A percentile compares a stretch with the other conserved stretches of the same genome.
Evolutionary conservation across 1,140 invertebrate species (phyloP).

Genomic region (Drosophila ambigua): DNA sequence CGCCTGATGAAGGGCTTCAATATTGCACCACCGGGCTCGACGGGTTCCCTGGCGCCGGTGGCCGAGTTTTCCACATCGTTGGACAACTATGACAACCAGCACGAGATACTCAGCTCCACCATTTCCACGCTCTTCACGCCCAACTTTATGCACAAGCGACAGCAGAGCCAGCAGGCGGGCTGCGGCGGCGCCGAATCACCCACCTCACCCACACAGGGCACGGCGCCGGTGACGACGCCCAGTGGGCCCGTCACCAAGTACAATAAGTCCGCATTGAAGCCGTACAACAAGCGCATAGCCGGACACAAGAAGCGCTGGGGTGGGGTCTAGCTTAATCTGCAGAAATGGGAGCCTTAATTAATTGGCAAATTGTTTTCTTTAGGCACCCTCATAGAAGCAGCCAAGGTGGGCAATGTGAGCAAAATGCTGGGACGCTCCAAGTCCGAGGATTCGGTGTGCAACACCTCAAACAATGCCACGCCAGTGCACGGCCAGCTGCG

Average conservation of each 20-base stretch:
- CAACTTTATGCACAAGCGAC: constrained; percentile 81
- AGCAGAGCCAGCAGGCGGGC: constrained; percentile 55
- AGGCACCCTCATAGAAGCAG: constrained; percentile 92
- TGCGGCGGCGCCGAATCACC: constrained; percentile 56
- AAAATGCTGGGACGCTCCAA: constrained; percentile 89
- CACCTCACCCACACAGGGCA: constrained; percentile 48
- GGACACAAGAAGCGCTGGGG: constrained; percentile 89
- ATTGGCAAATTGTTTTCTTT: constrained; percentile 26
- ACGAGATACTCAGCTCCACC: constrained; percentile 76
- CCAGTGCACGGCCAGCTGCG: constrained; percentile 76
- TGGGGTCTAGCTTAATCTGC: constrained; percentile 6
- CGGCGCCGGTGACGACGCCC: constrained; percentile 13
- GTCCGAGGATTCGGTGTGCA: constrained; percentile 93
- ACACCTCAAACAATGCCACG: constrained; percentile 84
- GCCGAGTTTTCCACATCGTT: constrained; percentile 90
- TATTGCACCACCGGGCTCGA: constrained; percentile 88
- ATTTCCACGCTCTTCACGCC: constrained; percentile 83
- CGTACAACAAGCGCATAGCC: constrained; percentile 86
- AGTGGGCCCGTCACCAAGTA: constrained; percentile 61
- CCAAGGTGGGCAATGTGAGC: constrained; percentile 90
- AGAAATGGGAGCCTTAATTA: not conserved
- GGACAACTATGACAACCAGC: constrained; percentile 85
- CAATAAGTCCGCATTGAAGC: constrained; percentile 83
- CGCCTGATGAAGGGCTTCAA: constrained; percentile 97
- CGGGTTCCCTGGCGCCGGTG: constrained; percentile 88